Conservation (phyloP, 1,140 invertebrate species). For the Tetragnatha versicolor region DNA sequence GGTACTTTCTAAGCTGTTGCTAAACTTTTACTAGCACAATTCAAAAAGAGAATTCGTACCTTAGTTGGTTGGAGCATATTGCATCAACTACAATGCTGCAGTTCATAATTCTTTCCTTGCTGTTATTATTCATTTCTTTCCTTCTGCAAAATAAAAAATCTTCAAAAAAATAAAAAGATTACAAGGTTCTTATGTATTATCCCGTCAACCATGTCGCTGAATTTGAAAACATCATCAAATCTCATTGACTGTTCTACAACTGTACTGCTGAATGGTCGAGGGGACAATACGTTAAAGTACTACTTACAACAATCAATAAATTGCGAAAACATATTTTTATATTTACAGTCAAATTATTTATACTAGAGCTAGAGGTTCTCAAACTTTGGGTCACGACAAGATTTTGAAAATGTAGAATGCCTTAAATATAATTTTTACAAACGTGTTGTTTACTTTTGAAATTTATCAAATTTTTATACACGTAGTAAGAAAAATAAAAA, state of each 20-base stretch:
- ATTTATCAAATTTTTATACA: no score
- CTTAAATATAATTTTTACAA: no score
- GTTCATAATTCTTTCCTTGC: conserved; percentile 76
- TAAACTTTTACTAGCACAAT: no score
- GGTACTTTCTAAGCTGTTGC: no score
- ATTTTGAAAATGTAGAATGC: no score
- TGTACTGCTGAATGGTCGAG: background rate
- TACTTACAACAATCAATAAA: background rate
- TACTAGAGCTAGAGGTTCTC: no score
- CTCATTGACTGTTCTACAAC: background rate
- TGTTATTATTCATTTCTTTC: conserved; percentile 67
- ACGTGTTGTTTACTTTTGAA: no score
- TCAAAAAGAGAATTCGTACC: no score
- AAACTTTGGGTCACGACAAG: no score
- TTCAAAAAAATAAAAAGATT: conserved; percentile 1
- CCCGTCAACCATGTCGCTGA: no score
- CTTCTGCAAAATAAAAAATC: conserved; percentile 61
- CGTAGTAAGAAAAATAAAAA: no score
- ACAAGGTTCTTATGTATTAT: background rate
- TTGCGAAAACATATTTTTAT: background rate
- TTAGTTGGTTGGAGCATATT: conserved; percentile 70
- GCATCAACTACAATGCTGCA: conserved; percentile 75
- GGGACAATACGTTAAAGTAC: background rate
- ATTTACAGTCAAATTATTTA: no score
- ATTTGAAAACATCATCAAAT: background rate